These are phyloP conservation scores for Hydrotaea cyrtoneurina DNA, from an alignment of 2,888 invertebrate species.

Conservation along the genomic window DNA sequence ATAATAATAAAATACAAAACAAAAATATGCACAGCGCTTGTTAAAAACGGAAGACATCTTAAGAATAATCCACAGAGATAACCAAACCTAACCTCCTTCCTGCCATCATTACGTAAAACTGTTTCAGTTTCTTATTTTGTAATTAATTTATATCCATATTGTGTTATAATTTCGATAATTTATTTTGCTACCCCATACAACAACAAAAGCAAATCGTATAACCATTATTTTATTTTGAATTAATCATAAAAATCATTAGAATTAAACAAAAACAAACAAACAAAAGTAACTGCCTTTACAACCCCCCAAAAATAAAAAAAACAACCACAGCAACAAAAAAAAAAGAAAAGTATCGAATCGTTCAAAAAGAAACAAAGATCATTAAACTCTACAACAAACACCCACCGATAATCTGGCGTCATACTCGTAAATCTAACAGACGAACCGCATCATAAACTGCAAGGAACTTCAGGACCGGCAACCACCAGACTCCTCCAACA, in stretches of 20 bases:
- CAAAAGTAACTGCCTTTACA: constrained; percentile 62
- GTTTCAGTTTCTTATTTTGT: constrained; percentile 56
- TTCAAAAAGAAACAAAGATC: constrained; percentile 4
- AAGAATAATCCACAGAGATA: neutral
- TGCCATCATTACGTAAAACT: constrained; percentile 66
- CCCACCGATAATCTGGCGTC: constrained; percentile 66
- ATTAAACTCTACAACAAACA: constrained; percentile 49
- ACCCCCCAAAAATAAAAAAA: constrained; percentile 40
- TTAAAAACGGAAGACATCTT: constrained; percentile 38
- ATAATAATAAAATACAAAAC: neutral
- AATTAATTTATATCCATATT: constrained; percentile 43
- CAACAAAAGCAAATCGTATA: neutral
- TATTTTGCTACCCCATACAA: constrained; percentile 58
- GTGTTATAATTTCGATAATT: constrained; percentile 44
- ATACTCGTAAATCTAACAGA: constrained; percentile 41
- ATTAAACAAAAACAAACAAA: constrained; percentile 44
- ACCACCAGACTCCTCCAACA: too few relatives aligned
- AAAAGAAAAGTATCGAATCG: constrained; percentile 12
- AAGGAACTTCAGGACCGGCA: too few relatives aligned
- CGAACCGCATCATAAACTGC: constrained; percentile 12
- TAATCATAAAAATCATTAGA: constrained; percentile 44
- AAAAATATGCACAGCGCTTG: neutral
- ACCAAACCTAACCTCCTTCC: constrained; percentile 47
- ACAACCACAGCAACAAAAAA: constrained; percentile 22
- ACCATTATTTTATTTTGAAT: constrained; percentile 19